These are phyloP conservation scores for Drosophila ercepeae DNA, from an alignment of 1,140 invertebrate genomes.

Conservation along the genomic window DNA sequence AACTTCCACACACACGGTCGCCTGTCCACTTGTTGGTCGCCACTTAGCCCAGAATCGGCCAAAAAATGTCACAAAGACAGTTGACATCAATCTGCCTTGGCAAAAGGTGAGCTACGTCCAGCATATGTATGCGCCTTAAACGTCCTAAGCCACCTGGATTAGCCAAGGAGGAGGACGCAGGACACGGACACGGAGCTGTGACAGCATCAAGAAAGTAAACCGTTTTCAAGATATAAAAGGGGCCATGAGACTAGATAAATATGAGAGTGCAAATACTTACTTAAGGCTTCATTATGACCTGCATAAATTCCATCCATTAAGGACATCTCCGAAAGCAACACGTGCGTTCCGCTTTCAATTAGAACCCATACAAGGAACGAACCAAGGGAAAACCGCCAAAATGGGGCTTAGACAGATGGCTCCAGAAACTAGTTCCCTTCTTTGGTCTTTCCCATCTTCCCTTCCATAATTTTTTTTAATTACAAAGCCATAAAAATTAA, in stretches of 20 bases:
- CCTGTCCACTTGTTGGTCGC: slow-evolving; percentile 39
- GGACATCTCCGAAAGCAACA: slow-evolving; percentile 42
- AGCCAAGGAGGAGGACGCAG: too few species aligned
- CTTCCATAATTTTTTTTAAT: slow-evolving; percentile 70
- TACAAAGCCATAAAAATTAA: slow-evolving; percentile 68
- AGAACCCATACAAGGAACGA: slow-evolving; percentile 26
- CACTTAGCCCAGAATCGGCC: slow-evolving; percentile 44
- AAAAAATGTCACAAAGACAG: slow-evolving; percentile 37
- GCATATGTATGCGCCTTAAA: slow-evolving; percentile 34
- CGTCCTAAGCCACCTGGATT: slow-evolving; percentile 51
- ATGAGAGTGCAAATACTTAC: slow-evolving; percentile 25
- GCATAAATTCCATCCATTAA: slow-evolving; percentile 23
- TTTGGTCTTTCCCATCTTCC: not conserved
- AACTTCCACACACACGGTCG: slow-evolving; percentile 22
- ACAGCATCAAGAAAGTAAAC: not conserved
- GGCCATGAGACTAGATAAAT: slow-evolving; percentile 5
- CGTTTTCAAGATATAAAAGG: not conserved
- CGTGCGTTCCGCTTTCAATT: slow-evolving; percentile 60
- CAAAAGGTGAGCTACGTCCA: slow-evolving; percentile 21
- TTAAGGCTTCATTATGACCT: slow-evolving; percentile 41
- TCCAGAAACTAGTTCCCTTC: slow-evolving; percentile 20
- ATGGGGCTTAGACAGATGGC: slow-evolving; percentile 37
- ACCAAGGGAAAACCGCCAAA: slow-evolving; percentile 17
- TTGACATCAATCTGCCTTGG: slow-evolving; percentile 36
- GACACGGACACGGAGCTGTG: not conserved